phyloP scores from a whole-genome alignment of 2,113 vertebrate species.

The Anolis carolinensis region DNA sequence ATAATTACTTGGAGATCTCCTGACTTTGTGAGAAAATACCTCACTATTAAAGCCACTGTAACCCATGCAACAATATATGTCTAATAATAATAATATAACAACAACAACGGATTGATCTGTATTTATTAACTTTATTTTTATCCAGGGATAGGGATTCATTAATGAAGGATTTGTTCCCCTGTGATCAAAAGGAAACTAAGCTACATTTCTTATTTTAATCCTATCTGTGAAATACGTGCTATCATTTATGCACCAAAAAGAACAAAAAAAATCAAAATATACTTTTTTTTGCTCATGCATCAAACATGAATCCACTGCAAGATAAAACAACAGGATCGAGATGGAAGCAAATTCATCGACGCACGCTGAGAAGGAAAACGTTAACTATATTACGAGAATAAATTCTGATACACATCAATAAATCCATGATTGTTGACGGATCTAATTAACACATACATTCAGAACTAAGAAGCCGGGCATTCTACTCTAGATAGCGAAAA shows the following conservation, averaged over 20 bases:
- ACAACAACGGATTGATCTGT: too few relatives aligned
- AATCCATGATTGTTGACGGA: neutral
- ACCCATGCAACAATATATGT: too few relatives aligned
- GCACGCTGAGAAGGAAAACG: constrained; percentile 46
- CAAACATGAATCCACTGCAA: constrained; percentile 38
- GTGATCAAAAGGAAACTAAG: neutral
- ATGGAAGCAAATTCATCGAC: constrained; percentile 31
- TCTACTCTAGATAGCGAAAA: neutral
- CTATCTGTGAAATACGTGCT: neutral
- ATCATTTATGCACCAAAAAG: constrained; percentile 22
- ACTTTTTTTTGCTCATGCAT: fast-evolving
- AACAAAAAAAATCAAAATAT: neutral
- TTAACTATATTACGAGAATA: constrained; percentile 57
- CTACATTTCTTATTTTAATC: neutral
- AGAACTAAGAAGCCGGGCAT: neutral
- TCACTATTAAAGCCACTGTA: too few relatives aligned
- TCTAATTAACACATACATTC: neutral
- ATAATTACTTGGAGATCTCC: neutral
- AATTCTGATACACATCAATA: constrained; percentile 10
- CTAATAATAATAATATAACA: too few relatives aligned
- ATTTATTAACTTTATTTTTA: too few relatives aligned
- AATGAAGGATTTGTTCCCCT: neutral
- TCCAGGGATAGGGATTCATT: neutral
- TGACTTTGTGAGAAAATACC: neutral
- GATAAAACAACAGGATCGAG: constrained; percentile 8